phyloP scores from a whole-genome alignment of 2,888 invertebrate species.

The Bruchidius siliquastri region DNA sequence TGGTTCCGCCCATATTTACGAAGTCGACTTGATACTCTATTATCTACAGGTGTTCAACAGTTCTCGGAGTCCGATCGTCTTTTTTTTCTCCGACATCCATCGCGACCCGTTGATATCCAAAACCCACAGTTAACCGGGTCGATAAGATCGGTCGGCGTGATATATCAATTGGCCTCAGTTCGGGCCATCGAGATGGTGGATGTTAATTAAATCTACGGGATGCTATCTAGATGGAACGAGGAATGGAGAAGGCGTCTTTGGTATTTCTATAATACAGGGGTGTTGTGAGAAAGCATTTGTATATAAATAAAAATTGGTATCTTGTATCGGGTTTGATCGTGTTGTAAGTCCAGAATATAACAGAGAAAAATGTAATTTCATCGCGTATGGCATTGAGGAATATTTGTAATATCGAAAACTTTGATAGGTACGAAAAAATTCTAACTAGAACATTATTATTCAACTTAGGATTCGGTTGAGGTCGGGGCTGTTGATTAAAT shows the following conservation, averaged over 20 bases:
- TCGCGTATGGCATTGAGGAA: too few relatives aligned
- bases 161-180: slow-evolving; percentile 24
- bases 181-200: not conserved
- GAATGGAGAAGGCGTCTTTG: slow-evolving; percentile 8
- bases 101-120: slow-evolving; percentile 17
- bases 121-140: slow-evolving; percentile 21
- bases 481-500: not conserved
- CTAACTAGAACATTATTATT: too few relatives aligned
- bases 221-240: not conserved
- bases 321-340: too few relatives aligned
- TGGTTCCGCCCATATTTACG: slow-evolving; percentile 28
- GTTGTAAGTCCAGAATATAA: too few relatives aligned
- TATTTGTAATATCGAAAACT: too few relatives aligned
- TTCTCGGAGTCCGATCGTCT: slow-evolving; percentile 16
- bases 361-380: too few relatives aligned
- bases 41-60: slow-evolving; percentile 27
- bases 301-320: too few relatives aligned
- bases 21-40: slow-evolving; percentile 23
- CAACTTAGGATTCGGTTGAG: too few relatives aligned
- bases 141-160: slow-evolving; percentile 29
- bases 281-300: not conserved
- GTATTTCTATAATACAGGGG: not conserved
- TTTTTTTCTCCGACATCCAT: slow-evolving; percentile 4
- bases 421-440: too few relatives aligned
- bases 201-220: not conserved